Base-by-base conservation (phyloP, 2,888 invertebrate species). In the Sisyra terminalis region DNA sequence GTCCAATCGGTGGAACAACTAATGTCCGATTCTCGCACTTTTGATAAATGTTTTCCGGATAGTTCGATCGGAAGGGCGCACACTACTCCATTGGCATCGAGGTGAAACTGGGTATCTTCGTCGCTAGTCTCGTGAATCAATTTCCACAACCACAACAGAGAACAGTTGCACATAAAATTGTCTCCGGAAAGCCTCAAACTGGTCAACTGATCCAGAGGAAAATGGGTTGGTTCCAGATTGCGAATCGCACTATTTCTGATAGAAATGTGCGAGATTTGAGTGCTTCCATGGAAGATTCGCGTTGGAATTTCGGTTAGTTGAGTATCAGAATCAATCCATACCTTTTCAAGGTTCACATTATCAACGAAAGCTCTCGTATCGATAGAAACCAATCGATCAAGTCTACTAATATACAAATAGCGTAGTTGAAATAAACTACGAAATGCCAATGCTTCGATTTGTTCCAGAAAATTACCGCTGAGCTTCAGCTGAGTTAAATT, bases 131-230 rank as follows among this genome's bases (percentile, higher is more conserved):
- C 53, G 42, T 64, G 60, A 32, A 68, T 69, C 37, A 87, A 67
- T 55, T 78, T 78, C 84, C 86, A 86, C 35, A 89, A 65, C 89
- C 89, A 89, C 47, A 83, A 68, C 46, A 89, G 64, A 40, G 87
- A 86, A 57, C 89, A 89, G 61, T 89, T 89, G 63, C 89, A 89
- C 46, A 76, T 71, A 48, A 89, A 69, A 1, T 87, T 87, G 64
- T 89, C 88, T 24, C 85, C 84, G 29, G 83, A 81, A 42, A 89
- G 68, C 50, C 78, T 75, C 29, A 89, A 65, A 46, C 73, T 73
- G 55, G 75, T 71, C 50, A 89, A 64, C 51, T 79, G 78, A 56
- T 88, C 86, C 52, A 87, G 71, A 24, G 86, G 87, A 54, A 86
- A 85, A 59, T 85, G 82, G 18, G 79, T 78, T 1, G 82, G 81